Percentiles rank a stretch among this genome's conserved stretches.
Conservation (phyloP, 2,113 vertebrate genomes). For the Semnopithecus entellus region DNA sequence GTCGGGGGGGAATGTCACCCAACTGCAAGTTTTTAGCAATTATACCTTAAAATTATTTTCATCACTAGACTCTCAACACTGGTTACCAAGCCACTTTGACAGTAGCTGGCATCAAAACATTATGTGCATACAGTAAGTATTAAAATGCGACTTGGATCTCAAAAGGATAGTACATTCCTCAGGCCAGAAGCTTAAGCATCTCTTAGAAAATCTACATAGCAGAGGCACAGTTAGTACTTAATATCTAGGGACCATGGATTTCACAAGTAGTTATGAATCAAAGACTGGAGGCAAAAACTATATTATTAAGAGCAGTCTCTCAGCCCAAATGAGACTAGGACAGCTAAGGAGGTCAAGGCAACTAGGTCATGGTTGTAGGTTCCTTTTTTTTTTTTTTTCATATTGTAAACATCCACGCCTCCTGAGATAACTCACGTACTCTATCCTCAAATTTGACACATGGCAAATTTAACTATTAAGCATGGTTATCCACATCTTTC, state of each 20-base stretch:
- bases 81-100: neutral
- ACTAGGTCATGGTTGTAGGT: neutral
- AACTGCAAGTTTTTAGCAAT: neutral
- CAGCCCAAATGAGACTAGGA: neutral
- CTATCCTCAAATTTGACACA: neutral
- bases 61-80: neutral
- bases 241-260: neutral
- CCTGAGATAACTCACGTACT: neutral
- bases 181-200: neutral
- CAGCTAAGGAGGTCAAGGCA: slow-evolving; percentile 2
- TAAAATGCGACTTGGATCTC: neutral
- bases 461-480: too few species aligned
- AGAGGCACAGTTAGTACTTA: neutral
- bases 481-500: neutral
- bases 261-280: neutral
- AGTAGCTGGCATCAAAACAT: neutral
- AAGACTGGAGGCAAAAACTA: neutral
- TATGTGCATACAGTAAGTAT: neutral
- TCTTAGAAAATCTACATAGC: neutral
- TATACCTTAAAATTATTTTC: neutral
- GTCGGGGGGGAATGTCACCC: neutral
- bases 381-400: neutral
- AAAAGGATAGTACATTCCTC: neutral
- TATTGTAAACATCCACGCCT: neutral
- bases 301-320: neutral